Percentiles rank a stretch among this genome's conserved stretches.
phyloP scores from a whole-genome alignment of 1,140 invertebrate species.

The Heliconius eleuchia region DNA sequence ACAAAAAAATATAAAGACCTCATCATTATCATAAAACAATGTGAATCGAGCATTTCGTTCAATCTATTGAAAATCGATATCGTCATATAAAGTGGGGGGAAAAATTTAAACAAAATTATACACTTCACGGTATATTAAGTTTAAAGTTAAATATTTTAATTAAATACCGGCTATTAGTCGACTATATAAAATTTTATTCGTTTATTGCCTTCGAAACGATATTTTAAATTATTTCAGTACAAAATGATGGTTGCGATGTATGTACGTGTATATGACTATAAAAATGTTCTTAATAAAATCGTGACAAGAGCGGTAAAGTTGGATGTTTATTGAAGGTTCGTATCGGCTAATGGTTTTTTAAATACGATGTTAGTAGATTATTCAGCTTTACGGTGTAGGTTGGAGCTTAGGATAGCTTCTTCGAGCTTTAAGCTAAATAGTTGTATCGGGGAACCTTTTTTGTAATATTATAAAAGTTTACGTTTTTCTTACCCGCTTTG shows the following conservation, averaged over 20 bases:
- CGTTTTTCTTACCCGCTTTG: no score
- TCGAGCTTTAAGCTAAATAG: background rate
- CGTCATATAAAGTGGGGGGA: background rate
- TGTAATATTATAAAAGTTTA: background rate
- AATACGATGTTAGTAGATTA: conserved; percentile 24
- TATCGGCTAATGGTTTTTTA: conserved; percentile 27
- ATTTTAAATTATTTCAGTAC: conserved; percentile 30
- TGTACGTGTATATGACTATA: conserved; percentile 2
- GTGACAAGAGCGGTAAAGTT: conserved; percentile 22
- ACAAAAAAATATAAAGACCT: background rate
- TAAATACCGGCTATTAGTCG: conserved; percentile 32
- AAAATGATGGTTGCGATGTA: background rate
- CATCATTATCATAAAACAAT: background rate
- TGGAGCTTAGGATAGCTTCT: background rate
- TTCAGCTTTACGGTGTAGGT: conserved; percentile 10
- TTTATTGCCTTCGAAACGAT: conserved; percentile 29
- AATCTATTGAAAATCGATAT: background rate
- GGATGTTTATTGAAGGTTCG: conserved; percentile 33
- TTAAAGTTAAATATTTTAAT: conserved; percentile 40
- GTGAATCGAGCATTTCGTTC: background rate
- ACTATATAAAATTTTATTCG: conserved; percentile 37
- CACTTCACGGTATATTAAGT: conserved; percentile 36
- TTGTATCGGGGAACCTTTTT: background rate
- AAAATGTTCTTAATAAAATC: conserved; percentile 32
- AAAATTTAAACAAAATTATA: conserved; percentile 13